Percentiles rank a stretch among this genome's conserved stretches.
phyloP scores from a whole-genome alignment of 2,888 invertebrate species.

The Liposcelis brunnea region DNA sequence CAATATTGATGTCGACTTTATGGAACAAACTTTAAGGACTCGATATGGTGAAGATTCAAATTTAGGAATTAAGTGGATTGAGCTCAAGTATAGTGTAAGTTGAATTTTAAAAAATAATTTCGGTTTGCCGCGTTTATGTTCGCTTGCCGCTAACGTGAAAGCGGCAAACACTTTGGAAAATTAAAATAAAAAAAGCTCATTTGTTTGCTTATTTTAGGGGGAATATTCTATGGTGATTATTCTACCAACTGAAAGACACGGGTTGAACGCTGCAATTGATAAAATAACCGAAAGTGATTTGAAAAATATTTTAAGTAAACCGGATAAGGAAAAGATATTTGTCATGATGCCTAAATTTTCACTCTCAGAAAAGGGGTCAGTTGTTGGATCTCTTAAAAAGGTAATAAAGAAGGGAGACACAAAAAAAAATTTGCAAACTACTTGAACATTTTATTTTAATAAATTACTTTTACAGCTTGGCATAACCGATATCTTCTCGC shows the following conservation, averaged over 20 bases:
- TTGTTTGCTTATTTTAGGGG: background rate
- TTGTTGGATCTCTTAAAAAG: background rate
- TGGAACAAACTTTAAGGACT: constrained; percentile 50
- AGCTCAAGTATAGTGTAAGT: constrained; percentile 49
- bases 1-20: constrained; percentile 34
- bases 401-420: no score
- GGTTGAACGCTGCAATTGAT: background rate
- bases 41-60: constrained; percentile 41
- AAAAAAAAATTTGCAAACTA: no score
- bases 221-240: background rate
- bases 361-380: background rate
- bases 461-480: constrained; percentile 4
- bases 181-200: background rate
- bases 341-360: constrained; percentile 1
- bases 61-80: constrained; percentile 49
- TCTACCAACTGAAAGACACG: background rate
- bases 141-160: no score
- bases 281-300: background rate
- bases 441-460: no score
- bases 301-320: background rate
- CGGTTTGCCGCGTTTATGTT: no score
- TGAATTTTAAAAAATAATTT: no score
- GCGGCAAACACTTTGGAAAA: no score
- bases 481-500: constrained; percentile 29
- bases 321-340: background rate